These are phyloP conservation scores for Parascotia fuliginaria DNA, from an alignment of 2,888 invertebrate genomes.

Conservation along the genomic window DNA sequence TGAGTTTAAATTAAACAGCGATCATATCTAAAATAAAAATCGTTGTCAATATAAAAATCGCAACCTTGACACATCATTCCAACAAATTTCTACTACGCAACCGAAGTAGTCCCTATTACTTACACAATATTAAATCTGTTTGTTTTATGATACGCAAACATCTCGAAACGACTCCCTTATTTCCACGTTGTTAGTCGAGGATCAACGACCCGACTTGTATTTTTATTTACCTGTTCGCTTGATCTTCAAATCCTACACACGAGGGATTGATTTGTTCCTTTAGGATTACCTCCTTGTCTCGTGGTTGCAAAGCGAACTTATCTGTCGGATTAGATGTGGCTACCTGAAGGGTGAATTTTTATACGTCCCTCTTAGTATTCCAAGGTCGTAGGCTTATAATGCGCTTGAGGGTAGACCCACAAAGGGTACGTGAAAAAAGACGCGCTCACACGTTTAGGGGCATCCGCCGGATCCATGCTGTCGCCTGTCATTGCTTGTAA, in stretches of 20 bases:
- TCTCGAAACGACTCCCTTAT: slow-evolving; percentile 46
- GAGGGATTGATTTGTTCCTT: slow-evolving; percentile 74
- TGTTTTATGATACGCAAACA: slow-evolving; percentile 36
- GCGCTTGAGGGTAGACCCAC: slow-evolving; percentile 71
- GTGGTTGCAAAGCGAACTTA: slow-evolving; percentile 64
- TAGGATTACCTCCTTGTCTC: slow-evolving; percentile 67
- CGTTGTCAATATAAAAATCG: no score
- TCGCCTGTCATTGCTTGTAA: slow-evolving; percentile 64
- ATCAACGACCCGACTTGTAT: slow-evolving; percentile 64
- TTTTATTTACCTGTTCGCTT: slow-evolving; percentile 69
- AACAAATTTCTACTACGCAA: no score
- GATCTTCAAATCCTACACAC: slow-evolving; percentile 65
- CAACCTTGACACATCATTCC: no score
- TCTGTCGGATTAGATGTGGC: slow-evolving; percentile 76
- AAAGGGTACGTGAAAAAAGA: slow-evolving; percentile 62
- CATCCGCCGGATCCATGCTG: slow-evolving; percentile 55
- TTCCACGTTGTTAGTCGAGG: slow-evolving; percentile 67
- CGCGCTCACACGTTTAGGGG: slow-evolving; percentile 60
- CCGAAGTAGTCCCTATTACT: no score
- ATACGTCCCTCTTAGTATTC: slow-evolving; percentile 78
- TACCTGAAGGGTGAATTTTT: slow-evolving; percentile 79
- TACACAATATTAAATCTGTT: slow-evolving; percentile 32
- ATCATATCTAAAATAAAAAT: no score
- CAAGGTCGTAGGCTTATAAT: slow-evolving; percentile 74
- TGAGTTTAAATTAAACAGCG: no score